Percentiles rank a stretch among this genome's conserved stretches.
Conservation (phyloP, 2,113 vertebrate genomes). For the Leucosticte australis region DNA sequence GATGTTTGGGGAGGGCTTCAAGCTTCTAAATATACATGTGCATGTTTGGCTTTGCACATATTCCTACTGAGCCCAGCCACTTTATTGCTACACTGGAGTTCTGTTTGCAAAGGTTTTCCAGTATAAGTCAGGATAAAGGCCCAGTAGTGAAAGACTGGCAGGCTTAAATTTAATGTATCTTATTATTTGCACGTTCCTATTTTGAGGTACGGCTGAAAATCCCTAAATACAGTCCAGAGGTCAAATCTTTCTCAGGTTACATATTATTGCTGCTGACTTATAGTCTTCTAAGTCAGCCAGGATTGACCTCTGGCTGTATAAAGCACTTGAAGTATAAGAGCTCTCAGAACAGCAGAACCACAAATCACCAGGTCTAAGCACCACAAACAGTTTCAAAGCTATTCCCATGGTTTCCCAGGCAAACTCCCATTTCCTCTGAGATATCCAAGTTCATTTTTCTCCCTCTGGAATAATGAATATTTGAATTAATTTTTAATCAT, state of each 20-base stretch:
- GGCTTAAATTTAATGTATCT: not conserved
- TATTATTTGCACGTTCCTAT: not conserved
- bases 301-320: not conserved
- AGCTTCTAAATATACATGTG: not conserved
- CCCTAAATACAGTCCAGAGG: not conserved
- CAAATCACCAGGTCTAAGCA: conserved; percentile 19
- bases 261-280: not conserved
- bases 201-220: not conserved
- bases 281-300: not conserved
- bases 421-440: not conserved
- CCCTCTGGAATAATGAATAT: not conserved
- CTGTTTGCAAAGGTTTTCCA: not conserved
- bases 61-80: not conserved
- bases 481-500: not conserved
- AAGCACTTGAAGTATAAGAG: not conserved
- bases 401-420: not conserved
- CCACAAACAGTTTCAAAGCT: not conserved
- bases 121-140: not conserved
- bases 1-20: not conserved
- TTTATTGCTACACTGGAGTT: not conserved
- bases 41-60: not conserved
- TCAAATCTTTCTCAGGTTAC: conserved; percentile 11
- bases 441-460: not conserved
- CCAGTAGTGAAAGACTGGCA: not conserved
- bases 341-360: not conserved